A percentile compares a stretch with the other conserved stretches of the same genome.
Evolutionary conservation across 2,113 vertebrate species (phyloP).

Genomic region (Perccottus glenii): DNA sequence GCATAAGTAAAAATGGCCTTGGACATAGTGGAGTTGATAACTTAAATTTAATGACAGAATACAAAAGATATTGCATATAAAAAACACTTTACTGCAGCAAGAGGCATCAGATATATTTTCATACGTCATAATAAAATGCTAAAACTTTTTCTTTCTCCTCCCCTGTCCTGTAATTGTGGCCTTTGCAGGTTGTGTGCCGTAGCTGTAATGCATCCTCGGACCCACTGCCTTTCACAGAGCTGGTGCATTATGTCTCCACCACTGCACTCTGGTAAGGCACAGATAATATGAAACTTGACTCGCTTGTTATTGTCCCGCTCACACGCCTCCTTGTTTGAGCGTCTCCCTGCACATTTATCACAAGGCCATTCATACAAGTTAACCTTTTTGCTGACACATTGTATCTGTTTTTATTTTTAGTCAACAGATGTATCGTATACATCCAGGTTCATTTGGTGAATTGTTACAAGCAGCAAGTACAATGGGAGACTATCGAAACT

Average conservation of each 20-base stretch:
- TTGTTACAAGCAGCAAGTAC: constrained; percentile 92
- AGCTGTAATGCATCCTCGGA: constrained; percentile 97
- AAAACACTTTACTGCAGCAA: too few species aligned
- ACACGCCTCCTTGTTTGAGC: constrained; percentile 4
- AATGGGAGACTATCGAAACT: constrained; percentile 91
- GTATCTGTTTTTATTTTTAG: constrained; percentile 65
- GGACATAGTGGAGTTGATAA: constrained; percentile 14
- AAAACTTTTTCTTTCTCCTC: constrained; percentile 15
- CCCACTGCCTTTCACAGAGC: constrained; percentile 94
- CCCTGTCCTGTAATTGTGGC: constrained; percentile 8
- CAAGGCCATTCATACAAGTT: constrained; percentile 9
- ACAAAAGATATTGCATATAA: not conserved
- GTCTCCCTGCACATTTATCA: constrained; percentile 18
- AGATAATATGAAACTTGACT: constrained; percentile 11
- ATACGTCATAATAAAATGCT: too few species aligned
- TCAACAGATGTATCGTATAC: constrained; percentile 87
- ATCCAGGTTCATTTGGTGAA: constrained; percentile 92
- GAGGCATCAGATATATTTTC: too few species aligned
- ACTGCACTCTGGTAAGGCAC: constrained; percentile 92
- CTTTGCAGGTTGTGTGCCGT: constrained; percentile 89
- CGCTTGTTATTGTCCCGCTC: constrained; percentile 1
- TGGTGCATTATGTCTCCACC: constrained; percentile 97
- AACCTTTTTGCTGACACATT: not conserved
- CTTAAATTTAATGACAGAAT: not conserved
- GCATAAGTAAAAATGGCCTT: constrained; percentile 10